Conservation (phyloP, 2,113 vertebrate species). For the Gorsachius goisagi region DNA sequence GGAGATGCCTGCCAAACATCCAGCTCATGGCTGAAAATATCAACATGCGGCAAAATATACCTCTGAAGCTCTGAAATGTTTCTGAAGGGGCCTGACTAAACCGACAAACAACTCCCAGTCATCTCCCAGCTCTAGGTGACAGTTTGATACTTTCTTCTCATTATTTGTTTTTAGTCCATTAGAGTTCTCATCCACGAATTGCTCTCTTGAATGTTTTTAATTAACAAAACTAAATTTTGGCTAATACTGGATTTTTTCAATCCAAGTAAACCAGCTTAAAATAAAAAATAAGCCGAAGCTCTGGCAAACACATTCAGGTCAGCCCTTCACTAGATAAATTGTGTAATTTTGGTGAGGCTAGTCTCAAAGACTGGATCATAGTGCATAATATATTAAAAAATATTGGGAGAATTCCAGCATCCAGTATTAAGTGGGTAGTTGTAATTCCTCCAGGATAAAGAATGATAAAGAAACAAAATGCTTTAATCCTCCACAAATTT, state of each 20-base stretch:
- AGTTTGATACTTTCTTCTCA: neutral
- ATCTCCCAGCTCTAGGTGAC: neutral
- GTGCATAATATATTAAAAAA: slow-evolving; percentile 61
- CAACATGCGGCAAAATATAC: neutral
- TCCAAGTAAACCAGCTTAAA: slow-evolving; percentile 64
- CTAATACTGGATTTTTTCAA: slow-evolving; percentile 59
- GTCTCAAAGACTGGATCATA: slow-evolving; percentile 37
- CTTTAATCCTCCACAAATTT: slow-evolving; percentile 66
- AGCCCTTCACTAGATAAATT: slow-evolving; percentile 26
- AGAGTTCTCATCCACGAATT: neutral
- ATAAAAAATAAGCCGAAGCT: slow-evolving; percentile 27
- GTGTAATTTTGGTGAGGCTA: slow-evolving; percentile 34
- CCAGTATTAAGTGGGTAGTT: slow-evolving; percentile 57
- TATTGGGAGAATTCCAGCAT: slow-evolving; percentile 53
- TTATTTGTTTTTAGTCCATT: neutral
- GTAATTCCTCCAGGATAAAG: slow-evolving; percentile 68
- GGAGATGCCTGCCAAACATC: neutral
- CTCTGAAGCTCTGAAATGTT: neutral
- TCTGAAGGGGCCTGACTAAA: neutral
- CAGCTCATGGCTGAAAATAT: neutral
- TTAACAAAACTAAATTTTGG: slow-evolving; percentile 54
- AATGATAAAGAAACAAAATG: slow-evolving; percentile 68
- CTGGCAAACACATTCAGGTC: slow-evolving; percentile 44
- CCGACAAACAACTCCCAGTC: neutral
- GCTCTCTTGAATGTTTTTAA: slow-evolving; percentile 44